A percentile compares a stretch with the other conserved stretches of the same genome.
Evolutionary conservation across 2,888 invertebrate genomes (phyloP).

Genomic region (Melieria omissa): DNA sequence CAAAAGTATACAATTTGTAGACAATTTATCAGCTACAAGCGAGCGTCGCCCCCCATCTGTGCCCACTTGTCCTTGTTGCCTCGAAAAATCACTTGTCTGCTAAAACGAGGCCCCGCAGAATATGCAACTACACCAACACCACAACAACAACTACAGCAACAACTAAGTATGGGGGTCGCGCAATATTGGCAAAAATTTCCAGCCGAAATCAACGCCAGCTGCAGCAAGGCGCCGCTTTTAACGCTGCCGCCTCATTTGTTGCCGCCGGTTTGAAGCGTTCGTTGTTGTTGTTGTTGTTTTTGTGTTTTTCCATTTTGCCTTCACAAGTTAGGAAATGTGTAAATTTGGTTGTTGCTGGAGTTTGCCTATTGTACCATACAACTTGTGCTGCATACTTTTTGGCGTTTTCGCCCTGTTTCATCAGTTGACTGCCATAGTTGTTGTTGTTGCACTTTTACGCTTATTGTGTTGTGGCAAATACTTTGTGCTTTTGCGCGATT

Average conservation of each 20-base stretch:
- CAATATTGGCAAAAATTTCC: neutral
- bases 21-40: slow-evolving; percentile 12
- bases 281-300: slow-evolving; percentile 7
- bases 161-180: neutral
- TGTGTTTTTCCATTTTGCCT: neutral
- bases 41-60: neutral
- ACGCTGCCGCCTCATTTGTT: too few relatives aligned
- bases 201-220: too few relatives aligned
- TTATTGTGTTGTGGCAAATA: too few relatives aligned
- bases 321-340: neutral
- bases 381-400: neutral
- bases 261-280: too few relatives aligned
- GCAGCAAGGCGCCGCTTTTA: too few relatives aligned
- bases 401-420: neutral
- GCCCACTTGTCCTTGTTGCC: neutral
- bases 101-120: too few relatives aligned
- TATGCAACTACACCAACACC: neutral
- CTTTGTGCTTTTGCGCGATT: too few relatives aligned
- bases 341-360: neutral
- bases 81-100: too few relatives aligned
- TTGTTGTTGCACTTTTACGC: neutral
- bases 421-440: neutral
- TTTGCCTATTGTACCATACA: neutral
- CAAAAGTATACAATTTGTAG: neutral
- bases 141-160: slow-evolving; percentile 5